A percentile compares a stretch with the other conserved stretches of the same genome.
These are phyloP conservation scores for Heterodera schachtii DNA, from an alignment of 1,140 invertebrate species.

Conservation along the genomic window DNA sequence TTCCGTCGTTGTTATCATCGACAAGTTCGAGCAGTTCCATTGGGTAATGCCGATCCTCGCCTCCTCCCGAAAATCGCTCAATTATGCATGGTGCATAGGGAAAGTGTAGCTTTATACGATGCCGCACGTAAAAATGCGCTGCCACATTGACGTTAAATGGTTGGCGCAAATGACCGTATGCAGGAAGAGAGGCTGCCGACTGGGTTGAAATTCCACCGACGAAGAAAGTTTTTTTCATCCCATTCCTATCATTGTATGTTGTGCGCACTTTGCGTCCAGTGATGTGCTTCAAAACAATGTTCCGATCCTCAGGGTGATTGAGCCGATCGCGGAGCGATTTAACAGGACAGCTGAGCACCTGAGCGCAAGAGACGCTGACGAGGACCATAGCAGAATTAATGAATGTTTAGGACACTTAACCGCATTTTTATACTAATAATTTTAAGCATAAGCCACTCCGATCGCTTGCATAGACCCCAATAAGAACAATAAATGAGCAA, in stretches of 20 bases:
- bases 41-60: background rate
- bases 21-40: constrained; percentile 1
- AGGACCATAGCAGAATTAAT: background rate
- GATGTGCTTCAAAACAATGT: background rate
- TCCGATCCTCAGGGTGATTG: constrained; percentile 4
- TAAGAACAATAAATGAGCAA: no score
- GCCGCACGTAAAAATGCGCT: background rate
- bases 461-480: no score
- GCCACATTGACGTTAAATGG: background rate
- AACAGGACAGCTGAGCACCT: background rate
- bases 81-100: background rate
- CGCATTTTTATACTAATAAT: background rate
- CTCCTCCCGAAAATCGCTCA: background rate
- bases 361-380: background rate
- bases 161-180: background rate
- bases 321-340: background rate
- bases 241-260: background rate
- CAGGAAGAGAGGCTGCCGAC: background rate
- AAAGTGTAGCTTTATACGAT: background rate
- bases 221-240: background rate
- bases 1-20: background rate
- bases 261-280: background rate
- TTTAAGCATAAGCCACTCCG: background rate
- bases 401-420: background rate
- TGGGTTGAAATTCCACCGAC: background rate